Conservation (phyloP, 1,140 invertebrate genomes). For the Gerris buenoi region DNA sequence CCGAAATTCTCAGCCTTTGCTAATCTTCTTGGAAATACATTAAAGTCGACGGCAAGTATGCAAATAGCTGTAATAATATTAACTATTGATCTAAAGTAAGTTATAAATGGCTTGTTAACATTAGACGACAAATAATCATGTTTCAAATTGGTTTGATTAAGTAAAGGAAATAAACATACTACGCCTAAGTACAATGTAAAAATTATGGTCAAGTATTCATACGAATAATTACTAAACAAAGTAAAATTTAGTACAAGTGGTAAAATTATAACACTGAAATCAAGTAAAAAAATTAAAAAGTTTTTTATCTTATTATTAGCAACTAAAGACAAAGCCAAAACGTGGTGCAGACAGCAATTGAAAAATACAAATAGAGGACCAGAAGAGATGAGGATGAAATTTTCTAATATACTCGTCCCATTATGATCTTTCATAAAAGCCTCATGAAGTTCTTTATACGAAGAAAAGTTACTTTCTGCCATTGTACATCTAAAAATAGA, state of each 20-base stretch:
- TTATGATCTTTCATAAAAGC: constrained; percentile 2
- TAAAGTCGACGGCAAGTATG: constrained; percentile 88
- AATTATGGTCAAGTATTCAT: constrained; percentile 3
- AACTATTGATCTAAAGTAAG: constrained; percentile 49
- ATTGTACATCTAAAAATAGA: too few relatives aligned
- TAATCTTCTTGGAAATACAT: constrained; percentile 62
- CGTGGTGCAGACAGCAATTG: background rate
- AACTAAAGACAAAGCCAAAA: background rate
- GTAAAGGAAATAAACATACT: background rate
- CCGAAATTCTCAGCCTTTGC: constrained; percentile 79
- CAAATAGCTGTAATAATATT: constrained; percentile 61
- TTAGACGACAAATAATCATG: constrained; percentile 2
- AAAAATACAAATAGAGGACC: constrained; percentile 4
- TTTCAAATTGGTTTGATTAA: constrained; percentile 1
- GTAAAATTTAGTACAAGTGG: constrained; percentile 12
- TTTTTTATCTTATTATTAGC: background rate
- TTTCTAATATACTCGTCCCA: constrained; percentile 6
- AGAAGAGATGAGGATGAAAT: background rate
- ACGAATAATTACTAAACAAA: constrained; percentile 4
- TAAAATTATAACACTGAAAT: constrained; percentile 11
- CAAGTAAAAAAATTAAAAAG: background rate
- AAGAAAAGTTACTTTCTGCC: too few relatives aligned
- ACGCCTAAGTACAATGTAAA: constrained; percentile 5
- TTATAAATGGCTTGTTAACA: constrained; percentile 38
- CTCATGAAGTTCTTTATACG: constrained; percentile 6